Conservation (phyloP, 1,140 invertebrate species). For the Uloborus diversus region DNA sequence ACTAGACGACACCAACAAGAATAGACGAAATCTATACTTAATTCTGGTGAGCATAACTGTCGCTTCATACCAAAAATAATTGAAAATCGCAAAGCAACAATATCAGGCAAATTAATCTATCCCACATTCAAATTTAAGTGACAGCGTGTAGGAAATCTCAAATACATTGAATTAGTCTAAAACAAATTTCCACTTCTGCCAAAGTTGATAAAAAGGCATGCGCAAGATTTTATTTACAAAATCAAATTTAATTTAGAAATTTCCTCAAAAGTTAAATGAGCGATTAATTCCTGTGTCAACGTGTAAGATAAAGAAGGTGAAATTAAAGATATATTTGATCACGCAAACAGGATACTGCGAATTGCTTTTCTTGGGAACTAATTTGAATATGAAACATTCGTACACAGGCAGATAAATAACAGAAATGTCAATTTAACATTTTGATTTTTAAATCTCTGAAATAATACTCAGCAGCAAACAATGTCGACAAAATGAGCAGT, state of each 20-base stretch:
- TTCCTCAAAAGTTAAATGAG: background rate
- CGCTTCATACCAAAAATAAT: too few species aligned
- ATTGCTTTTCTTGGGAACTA: background rate
- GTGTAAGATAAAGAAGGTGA: background rate
- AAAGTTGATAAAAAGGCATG: background rate
- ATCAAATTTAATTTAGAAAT: constrained; percentile 13
- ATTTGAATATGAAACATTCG: constrained; percentile 4
- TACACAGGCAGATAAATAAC: background rate
- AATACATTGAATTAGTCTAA: too few species aligned
- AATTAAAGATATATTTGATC: constrained; percentile 11
- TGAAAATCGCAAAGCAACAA: too few species aligned
- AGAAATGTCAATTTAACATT: constrained; percentile 47
- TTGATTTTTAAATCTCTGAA: constrained; percentile 26
- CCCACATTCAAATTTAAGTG: too few species aligned
- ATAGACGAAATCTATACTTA: too few species aligned
- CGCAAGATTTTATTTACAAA: background rate
- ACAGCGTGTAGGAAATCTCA: too few species aligned
- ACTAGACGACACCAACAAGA: too few species aligned
- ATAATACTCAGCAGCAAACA: constrained; percentile 32
- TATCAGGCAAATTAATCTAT: too few species aligned
- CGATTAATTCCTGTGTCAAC: constrained; percentile 4
- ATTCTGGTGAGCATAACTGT: too few species aligned
- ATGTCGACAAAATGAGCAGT: constrained; percentile 37
- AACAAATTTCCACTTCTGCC: too few species aligned
- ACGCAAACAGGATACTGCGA: background rate